Evolutionary conservation across 2,888 invertebrate species (phyloP).

Genomic region (Amiota mariae): DNA sequence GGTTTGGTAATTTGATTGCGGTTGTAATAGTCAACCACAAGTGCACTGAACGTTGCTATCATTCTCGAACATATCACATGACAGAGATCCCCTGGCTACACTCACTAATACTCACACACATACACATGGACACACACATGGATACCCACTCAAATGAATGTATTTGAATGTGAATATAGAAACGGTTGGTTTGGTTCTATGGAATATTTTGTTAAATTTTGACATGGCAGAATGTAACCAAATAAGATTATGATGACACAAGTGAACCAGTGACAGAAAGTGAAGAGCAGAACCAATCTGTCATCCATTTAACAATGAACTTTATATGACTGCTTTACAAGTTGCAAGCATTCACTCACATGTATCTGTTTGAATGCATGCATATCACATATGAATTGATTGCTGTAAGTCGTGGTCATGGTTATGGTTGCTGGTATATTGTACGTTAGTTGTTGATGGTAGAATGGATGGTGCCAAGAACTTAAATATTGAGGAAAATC

Average conservation of each 20-base stretch:
- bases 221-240: slow-evolving; percentile 2
- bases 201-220: slow-evolving; percentile 8
- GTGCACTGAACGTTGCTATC: slow-evolving; percentile 41
- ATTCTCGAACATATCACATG: slow-evolving; percentile 16
- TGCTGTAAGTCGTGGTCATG: no score
- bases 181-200: not conserved
- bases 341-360: not conserved
- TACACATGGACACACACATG: not conserved
- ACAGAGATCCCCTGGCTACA: not conserved
- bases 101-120: no score
- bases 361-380: not conserved
- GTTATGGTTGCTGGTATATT: no score
- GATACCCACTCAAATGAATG: slow-evolving; percentile 7
- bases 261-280: no score
- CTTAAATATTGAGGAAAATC: no score
- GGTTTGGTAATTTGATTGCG: slow-evolving; percentile 59
- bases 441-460: no score
- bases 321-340: no score
- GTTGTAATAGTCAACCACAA: slow-evolving; percentile 56
- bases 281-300: not conserved
- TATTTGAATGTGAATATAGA: no score
- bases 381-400: no score
- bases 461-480: no score
- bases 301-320: not conserved
- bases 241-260: slow-evolving; percentile 11